Percentiles rank a stretch among this genome's conserved stretches.
Evolutionary conservation across 2,113 vertebrate genomes (phyloP).

Genomic region (Rhombomys opimus): DNA sequence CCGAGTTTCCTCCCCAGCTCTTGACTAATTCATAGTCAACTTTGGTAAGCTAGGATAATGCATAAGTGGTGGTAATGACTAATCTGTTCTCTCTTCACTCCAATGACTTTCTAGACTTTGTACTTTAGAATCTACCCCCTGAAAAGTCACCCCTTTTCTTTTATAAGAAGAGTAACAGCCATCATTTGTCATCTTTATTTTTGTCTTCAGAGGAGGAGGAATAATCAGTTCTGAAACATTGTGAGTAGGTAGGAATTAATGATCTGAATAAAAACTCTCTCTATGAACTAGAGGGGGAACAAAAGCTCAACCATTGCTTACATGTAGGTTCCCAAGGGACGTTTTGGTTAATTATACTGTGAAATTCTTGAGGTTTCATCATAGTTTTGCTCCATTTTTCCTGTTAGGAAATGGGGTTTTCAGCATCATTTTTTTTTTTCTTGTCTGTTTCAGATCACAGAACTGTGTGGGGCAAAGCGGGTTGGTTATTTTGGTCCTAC

Average conservation of each 20-base stretch:
- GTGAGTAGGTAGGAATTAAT: conserved; percentile 52
- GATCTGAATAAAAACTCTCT: conserved; percentile 38
- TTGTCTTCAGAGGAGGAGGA: conserved; percentile 66
- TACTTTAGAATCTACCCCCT: conserved; percentile 50
- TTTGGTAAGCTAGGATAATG: neutral
- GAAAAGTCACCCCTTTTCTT: conserved; percentile 49
- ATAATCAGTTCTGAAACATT: conserved; percentile 52
- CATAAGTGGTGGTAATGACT: conserved; percentile 61
- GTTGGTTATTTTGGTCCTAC: conserved; percentile 94
- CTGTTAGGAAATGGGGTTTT: conserved; percentile 65
- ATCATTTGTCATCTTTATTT: conserved; percentile 68
- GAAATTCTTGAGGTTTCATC: conserved; percentile 63
- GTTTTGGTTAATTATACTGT: conserved; percentile 33
- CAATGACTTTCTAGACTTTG: conserved; percentile 68
- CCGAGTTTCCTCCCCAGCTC: neutral
- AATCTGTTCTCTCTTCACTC: conserved; percentile 58
- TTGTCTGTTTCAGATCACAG: conserved; percentile 91
- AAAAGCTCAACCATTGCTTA: neutral
- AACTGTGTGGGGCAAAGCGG: conserved; percentile 94
- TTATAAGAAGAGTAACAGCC: conserved; percentile 55
- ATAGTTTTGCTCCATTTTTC: conserved; percentile 65
- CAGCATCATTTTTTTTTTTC: neutral
- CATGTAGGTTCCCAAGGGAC: conserved; percentile 15
- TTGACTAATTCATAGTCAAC: conserved; percentile 16
- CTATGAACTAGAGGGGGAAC: conserved; percentile 2